Conservation (phyloP, 2,888 invertebrate genomes). For the Dyspetes luteomarginatus region DNA sequence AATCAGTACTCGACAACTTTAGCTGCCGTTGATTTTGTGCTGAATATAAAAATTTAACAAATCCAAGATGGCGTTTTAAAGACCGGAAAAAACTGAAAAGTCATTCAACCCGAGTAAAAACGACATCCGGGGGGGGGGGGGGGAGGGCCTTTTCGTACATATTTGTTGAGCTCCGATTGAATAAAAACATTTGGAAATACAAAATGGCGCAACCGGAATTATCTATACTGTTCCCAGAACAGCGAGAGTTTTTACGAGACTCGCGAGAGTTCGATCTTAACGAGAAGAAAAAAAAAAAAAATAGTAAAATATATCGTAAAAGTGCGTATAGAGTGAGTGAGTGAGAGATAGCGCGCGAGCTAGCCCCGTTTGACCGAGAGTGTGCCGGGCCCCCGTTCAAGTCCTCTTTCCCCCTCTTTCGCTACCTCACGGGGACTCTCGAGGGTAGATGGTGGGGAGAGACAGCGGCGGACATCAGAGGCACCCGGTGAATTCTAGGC, state of each 20-base stretch:
- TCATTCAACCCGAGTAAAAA: not conserved
- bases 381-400: constrained; percentile 7
- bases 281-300: not conserved
- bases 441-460: not conserved
- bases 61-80: no score
- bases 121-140: no score
- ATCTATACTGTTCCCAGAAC: not conserved
- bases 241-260: not conserved
- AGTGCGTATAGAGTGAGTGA: constrained; percentile 15
- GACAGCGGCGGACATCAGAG: not conserved
- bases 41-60: no score
- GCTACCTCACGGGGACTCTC: not conserved
- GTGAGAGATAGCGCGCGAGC: not conserved
- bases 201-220: not conserved
- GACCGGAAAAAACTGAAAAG: no score
- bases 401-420: not conserved
- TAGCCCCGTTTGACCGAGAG: not conserved
- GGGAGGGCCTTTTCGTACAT: no score
- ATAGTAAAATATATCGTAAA: constrained; percentile 29
- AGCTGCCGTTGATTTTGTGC: no score
- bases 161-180: no score
- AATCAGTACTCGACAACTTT: no score
- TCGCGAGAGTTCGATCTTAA: constrained; percentile 2
- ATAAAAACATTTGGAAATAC: constrained; percentile 4
- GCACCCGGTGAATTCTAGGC: constrained; percentile 67